A percentile compares a stretch with the other conserved stretches of the same genome.
Evolutionary conservation across 1,140 invertebrate species (phyloP).

Genomic region (Zaprionus inermis): DNA sequence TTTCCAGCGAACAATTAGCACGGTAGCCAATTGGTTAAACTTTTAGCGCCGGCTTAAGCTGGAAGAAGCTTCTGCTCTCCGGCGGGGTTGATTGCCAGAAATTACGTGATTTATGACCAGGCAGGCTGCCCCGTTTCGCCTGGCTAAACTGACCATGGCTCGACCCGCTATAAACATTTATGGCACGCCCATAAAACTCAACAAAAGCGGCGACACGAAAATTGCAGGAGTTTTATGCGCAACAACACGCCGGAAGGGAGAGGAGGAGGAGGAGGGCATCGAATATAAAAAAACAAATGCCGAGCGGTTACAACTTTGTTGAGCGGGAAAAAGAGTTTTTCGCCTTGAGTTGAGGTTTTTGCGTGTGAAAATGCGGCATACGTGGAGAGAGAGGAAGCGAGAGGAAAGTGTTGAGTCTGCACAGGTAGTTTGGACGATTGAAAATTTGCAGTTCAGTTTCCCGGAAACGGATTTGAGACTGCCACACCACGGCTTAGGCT

Average conservation of each 20-base stretch:
- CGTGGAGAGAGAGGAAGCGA: not conserved
- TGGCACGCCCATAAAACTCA: constrained; percentile 18
- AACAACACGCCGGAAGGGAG: not conserved
- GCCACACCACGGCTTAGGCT: not conserved
- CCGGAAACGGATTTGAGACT: constrained; percentile 20
- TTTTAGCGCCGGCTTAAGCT: constrained; percentile 47
- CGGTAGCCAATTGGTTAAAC: constrained; percentile 51
- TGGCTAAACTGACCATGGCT: not conserved
- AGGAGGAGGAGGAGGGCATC: not conserved
- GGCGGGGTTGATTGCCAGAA: constrained; percentile 15
- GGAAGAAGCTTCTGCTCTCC: constrained; percentile 14
- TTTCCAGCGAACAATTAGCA: constrained; percentile 29
- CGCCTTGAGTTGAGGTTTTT: constrained; percentile 13
- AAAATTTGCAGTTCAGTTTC: constrained; percentile 15
- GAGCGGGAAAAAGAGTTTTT: constrained; percentile 12
- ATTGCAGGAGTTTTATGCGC: constrained; percentile 27
- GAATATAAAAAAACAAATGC: constrained; percentile 36
- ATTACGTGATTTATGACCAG: constrained; percentile 33
- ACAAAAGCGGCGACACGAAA: constrained; percentile 22
- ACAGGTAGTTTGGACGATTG: constrained; percentile 13
- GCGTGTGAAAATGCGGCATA: constrained; percentile 55
- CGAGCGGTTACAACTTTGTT: constrained; percentile 17
- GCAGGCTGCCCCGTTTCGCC: not conserved
- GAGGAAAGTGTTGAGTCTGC: constrained; percentile 6
- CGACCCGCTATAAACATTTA: constrained; percentile 26